These are phyloP conservation scores for Drosophila atripex DNA, from an alignment of 2,888 invertebrate genomes.

Conservation along the genomic window DNA sequence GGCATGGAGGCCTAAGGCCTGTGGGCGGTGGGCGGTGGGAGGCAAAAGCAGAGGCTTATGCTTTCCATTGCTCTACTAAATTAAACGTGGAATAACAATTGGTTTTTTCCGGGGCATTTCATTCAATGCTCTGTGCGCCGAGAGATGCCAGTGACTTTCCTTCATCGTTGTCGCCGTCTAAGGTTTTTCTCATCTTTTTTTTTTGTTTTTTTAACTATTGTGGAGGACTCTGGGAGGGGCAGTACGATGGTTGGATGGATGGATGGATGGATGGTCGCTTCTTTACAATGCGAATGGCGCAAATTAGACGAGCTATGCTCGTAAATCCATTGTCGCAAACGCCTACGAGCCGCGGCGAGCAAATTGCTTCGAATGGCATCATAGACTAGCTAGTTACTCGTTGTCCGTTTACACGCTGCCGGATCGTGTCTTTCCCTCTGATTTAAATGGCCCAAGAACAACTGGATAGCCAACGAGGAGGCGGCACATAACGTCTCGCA, in stretches of 20 bases:
- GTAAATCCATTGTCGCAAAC: slow-evolving; percentile 78
- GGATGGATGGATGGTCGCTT: slow-evolving; percentile 46
- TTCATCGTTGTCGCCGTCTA: slow-evolving; percentile 61
- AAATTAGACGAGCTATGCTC: slow-evolving; percentile 72
- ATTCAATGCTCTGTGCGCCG: slow-evolving; percentile 59
- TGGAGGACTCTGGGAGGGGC: slow-evolving; percentile 17
- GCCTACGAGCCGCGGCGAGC: slow-evolving; percentile 60
- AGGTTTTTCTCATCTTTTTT: slow-evolving; percentile 59
- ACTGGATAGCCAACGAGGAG: not conserved
- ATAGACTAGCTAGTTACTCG: slow-evolving; percentile 39
- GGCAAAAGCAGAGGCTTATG: slow-evolving; percentile 40
- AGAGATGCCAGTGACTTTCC: slow-evolving; percentile 58
- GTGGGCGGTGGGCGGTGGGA: slow-evolving; percentile 12
- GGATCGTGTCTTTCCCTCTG: slow-evolving; percentile 7
- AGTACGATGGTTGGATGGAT: slow-evolving; percentile 27
- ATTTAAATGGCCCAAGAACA: not conserved
- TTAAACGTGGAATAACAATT: slow-evolving; percentile 83
- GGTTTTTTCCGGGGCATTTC: slow-evolving; percentile 84
- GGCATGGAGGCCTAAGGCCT: slow-evolving; percentile 2
- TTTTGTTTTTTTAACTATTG: slow-evolving; percentile 43
- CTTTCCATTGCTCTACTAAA: slow-evolving; percentile 57
- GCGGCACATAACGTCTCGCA: slow-evolving; percentile 5
- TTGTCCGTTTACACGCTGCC: slow-evolving; percentile 21
- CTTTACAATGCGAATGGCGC: slow-evolving; percentile 67
- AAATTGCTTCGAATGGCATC: slow-evolving; percentile 49